A percentile compares a stretch with the other conserved stretches of the same genome.
These are phyloP conservation scores for Muntiacus reevesi DNA, from an alignment of 2,113 vertebrate species.

Conservation along the genomic window DNA sequence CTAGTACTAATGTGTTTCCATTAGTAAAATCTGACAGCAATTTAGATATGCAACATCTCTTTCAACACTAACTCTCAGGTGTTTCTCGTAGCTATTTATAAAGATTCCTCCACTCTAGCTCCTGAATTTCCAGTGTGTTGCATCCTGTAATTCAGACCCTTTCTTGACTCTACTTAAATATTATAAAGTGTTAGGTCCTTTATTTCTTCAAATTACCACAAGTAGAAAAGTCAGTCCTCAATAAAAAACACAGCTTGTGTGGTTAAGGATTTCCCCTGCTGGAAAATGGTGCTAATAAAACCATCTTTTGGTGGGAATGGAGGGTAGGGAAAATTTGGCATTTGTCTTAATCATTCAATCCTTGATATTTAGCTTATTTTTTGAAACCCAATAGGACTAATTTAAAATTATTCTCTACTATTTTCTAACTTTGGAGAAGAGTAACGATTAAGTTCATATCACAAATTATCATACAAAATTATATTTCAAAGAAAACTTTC, in stretches of 20 bases:
- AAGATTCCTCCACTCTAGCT: background rate
- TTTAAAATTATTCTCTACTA: background rate
- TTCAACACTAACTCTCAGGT: background rate
- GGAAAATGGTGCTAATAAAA: conserved; percentile 12
- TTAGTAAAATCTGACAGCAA: background rate
- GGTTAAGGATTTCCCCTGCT: background rate
- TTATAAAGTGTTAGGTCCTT: background rate
- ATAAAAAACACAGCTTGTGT: background rate
- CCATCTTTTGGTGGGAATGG: conserved; percentile 14
- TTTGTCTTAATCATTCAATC: conserved; percentile 46
- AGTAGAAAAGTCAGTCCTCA: conserved; percentile 47
- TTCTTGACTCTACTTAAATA: background rate
- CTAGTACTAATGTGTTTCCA: background rate
- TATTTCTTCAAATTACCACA: background rate
- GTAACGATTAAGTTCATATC: background rate
- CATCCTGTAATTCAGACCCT: background rate
- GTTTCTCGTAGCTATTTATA: background rate
- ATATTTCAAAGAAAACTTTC: background rate
- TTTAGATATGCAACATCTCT: background rate
- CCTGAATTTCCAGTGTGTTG: background rate
- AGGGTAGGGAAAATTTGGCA: background rate
- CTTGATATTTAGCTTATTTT: conserved; percentile 26
- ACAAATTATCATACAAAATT: background rate
- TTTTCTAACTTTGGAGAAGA: conserved; percentile 16
- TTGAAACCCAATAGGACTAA: background rate